Evolutionary conservation across 2,797 vertebrate species (phyloP).

Genomic region (Etheostoma perlongum): DNA sequence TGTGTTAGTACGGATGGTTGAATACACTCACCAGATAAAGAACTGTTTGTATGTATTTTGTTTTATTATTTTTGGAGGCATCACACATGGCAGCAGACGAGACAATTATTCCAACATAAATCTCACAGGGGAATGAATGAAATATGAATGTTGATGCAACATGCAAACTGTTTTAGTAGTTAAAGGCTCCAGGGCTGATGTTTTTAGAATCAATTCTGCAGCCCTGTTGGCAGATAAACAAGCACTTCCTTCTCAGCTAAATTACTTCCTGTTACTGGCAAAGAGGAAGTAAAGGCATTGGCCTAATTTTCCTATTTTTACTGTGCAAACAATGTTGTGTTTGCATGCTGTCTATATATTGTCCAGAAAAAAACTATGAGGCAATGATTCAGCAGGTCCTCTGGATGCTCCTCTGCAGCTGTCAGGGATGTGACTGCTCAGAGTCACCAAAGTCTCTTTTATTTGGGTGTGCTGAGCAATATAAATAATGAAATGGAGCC

Average conservation of each 20-base stretch:
- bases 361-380: slow-evolving; percentile 16
- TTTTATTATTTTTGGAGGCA: slow-evolving; percentile 19
- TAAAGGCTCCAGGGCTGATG: slow-evolving; percentile 44
- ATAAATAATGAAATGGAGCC: slow-evolving; percentile 86
- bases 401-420: slow-evolving; percentile 63
- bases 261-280: slow-evolving; percentile 71
- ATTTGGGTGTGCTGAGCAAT: slow-evolving; percentile 78
- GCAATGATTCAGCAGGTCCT: slow-evolving; percentile 70
- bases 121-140: slow-evolving; percentile 44
- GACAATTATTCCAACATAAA: slow-evolving; percentile 41
- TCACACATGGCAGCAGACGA: slow-evolving; percentile 37
- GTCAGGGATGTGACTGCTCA: slow-evolving; percentile 63
- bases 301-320: slow-evolving; percentile 35
- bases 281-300: slow-evolving; percentile 66
- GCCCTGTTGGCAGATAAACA: slow-evolving; percentile 49
- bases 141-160: slow-evolving; percentile 49
- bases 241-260: slow-evolving; percentile 73
- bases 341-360: slow-evolving; percentile 44
- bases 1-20: slow-evolving; percentile 38
- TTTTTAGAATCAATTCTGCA: slow-evolving; percentile 40
- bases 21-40: slow-evolving; percentile 50
- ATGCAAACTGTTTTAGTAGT: slow-evolving; percentile 40
- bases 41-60: slow-evolving; percentile 46
- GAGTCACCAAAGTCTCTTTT: slow-evolving; percentile 79
- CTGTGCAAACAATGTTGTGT: slow-evolving; percentile 29